Conservation (phyloP, 2,797 vertebrate genomes). For the Brachymystax lenok region DNA sequence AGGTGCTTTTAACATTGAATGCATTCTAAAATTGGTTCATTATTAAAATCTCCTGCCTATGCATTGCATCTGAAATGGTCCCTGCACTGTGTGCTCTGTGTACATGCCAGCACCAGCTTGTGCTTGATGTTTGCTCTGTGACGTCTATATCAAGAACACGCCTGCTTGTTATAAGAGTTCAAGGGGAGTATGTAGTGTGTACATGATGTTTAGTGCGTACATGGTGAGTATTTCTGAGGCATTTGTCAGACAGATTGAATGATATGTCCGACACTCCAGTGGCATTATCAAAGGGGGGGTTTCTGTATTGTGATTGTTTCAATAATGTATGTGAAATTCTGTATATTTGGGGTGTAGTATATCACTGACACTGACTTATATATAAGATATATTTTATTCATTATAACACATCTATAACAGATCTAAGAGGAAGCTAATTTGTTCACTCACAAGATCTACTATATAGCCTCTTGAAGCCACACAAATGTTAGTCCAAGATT, state of each 20-base stretch:
- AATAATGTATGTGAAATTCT: background rate
- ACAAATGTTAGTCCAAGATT: background rate
- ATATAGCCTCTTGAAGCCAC: background rate
- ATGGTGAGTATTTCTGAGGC: background rate
- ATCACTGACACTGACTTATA: background rate
- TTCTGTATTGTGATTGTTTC: background rate
- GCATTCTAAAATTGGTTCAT: background rate
- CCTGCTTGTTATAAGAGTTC: background rate
- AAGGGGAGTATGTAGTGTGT: background rate
- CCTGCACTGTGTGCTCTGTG: background rate
- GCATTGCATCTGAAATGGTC: background rate
- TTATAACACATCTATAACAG: constrained; percentile 15
- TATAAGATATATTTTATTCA: no score
- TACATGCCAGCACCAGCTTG: background rate
- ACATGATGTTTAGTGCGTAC: background rate
- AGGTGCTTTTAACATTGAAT: background rate
- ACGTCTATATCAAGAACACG: background rate
- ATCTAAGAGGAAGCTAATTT: background rate
- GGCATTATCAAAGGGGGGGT: background rate
- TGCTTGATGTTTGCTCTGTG: background rate
- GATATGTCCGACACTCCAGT: background rate
- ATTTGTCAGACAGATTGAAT: background rate
- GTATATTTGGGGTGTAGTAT: background rate
- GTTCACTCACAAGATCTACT: background rate
- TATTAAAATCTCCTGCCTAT: background rate